These are phyloP conservation scores for Palythoa heliodiscus DNA, from an alignment of 92 coral and sea anemone genomes.

Conservation along the genomic window DNA sequence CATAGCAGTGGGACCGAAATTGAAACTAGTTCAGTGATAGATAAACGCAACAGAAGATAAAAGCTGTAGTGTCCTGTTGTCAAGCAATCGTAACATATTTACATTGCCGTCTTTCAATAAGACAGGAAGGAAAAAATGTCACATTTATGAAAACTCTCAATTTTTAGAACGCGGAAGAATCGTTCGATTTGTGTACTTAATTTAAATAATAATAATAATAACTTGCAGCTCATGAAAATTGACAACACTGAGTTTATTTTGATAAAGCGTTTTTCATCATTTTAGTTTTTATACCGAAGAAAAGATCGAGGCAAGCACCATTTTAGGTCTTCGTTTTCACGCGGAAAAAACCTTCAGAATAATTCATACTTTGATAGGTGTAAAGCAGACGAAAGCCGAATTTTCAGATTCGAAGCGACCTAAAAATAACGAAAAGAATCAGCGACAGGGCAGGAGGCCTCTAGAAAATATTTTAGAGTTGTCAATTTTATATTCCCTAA, in stretches of 20 bases:
- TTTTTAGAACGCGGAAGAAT: constrained; percentile 35
- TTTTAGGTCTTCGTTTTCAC: constrained; percentile 47
- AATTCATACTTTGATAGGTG: constrained; percentile 1
- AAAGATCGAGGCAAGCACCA: constrained; percentile 51
- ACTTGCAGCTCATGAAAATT: constrained; percentile 23
- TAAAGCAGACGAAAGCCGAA: neutral
- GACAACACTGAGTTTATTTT: constrained; percentile 40
- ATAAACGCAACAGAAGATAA: neutral
- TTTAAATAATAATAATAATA: constrained; percentile 35
- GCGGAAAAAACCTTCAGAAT: constrained; percentile 33
- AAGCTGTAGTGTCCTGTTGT: constrained; percentile 10
- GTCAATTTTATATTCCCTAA: constrained; percentile 14
- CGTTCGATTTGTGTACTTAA: constrained; percentile 47
- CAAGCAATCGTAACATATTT: constrained; percentile 28
- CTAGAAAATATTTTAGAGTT: constrained; percentile 6
- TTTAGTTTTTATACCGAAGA: constrained; percentile 49
- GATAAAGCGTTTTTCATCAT: constrained; percentile 55
- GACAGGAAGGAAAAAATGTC: constrained; percentile 12
- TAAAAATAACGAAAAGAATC: constrained; percentile 22
- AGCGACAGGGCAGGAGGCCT: constrained; percentile 33
- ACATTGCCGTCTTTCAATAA: constrained; percentile 22
- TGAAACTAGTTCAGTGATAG: constrained; percentile 18
- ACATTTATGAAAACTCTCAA: constrained; percentile 28
- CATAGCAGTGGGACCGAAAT: constrained; percentile 43
- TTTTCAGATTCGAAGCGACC: constrained; percentile 25